Conservation (phyloP, 2,113 vertebrate species). For the Passerina amoena region DNA sequence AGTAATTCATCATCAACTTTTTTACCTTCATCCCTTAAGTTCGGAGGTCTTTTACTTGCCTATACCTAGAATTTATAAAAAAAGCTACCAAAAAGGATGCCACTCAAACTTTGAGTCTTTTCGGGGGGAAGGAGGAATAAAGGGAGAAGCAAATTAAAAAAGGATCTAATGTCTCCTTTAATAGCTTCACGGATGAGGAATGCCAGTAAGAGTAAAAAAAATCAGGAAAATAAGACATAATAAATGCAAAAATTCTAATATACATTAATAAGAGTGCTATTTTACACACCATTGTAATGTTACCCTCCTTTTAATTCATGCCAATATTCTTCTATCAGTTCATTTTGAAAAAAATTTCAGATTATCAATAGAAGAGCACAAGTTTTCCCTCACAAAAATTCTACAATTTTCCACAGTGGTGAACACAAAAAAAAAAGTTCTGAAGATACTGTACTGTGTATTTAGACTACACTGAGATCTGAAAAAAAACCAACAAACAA, state of each 20-base stretch:
- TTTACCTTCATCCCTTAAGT: background rate
- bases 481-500: background rate
- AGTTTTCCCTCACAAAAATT: background rate
- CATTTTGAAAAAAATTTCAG: background rate
- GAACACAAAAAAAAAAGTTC: background rate
- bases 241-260: background rate
- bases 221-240: background rate
- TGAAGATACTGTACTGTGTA: background rate
- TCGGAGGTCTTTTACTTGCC: background rate
- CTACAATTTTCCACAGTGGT: background rate
- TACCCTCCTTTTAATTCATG: background rate
- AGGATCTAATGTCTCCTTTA: background rate
- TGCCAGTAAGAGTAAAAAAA: background rate
- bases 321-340: background rate
- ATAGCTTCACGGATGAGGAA: background rate
- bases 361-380: background rate
- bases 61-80: background rate
- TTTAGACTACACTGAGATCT: background rate
- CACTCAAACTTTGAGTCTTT: background rate
- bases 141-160: background rate
- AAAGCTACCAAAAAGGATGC: background rate
- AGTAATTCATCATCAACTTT: background rate
- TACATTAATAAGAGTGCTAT: background rate
- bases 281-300: background rate
- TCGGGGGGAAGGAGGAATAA: fast-evolving